Base-by-base conservation (phyloP, 2,888 invertebrate species). In the Machimus atricapillus region DNA sequence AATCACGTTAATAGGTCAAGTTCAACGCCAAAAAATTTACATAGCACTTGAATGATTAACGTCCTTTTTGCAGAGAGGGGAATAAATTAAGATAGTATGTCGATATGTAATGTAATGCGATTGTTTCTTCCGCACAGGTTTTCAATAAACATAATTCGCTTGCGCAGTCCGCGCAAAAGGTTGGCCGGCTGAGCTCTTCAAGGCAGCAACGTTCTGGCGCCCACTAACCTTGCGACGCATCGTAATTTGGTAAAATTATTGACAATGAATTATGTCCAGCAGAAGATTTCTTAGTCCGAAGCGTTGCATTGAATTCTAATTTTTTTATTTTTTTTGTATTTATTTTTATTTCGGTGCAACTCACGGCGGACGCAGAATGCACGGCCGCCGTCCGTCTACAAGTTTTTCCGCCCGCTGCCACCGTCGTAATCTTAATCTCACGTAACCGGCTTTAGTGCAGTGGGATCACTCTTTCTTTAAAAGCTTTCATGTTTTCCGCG, bases 1-100 rank as follows among this genome's bases (percentile, higher is more conserved):
- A 46, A n/a, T 78, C 78, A 78, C 78, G 78, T 78, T 78, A 78
- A 37, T 78, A 78, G 78, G 78, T 43, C 78, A 78, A 78, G 78
- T 78, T 78, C 78, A 78, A 40, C 78, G 23, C 66, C 66, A 1
- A 40, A 78, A n/a, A 78, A 78, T 78, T 78, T 27, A 46, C 78
- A 78, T 46, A 78, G 78, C 43, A 78, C 78, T 78, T 43, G 78
- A 78, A 78, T 78, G 43, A 40, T 78, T 78, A 43, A 78, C 43
- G 78, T 78, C 37, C 78, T 78, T 78, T 78, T 78, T 78, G 43
- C 40, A 66, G 78, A 78, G 78, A 16, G 78, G 78, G 46, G 78
- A 40, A 78, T 78, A 78, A 78, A 78, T 78, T 78, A 78, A 78
- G 43, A 9, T 27, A 6, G 1, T 8, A 58, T 23, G 12, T 19